These are phyloP conservation scores for Cantharis lateralis DNA, from an alignment of 2,888 invertebrate genomes.

Conservation along the genomic window DNA sequence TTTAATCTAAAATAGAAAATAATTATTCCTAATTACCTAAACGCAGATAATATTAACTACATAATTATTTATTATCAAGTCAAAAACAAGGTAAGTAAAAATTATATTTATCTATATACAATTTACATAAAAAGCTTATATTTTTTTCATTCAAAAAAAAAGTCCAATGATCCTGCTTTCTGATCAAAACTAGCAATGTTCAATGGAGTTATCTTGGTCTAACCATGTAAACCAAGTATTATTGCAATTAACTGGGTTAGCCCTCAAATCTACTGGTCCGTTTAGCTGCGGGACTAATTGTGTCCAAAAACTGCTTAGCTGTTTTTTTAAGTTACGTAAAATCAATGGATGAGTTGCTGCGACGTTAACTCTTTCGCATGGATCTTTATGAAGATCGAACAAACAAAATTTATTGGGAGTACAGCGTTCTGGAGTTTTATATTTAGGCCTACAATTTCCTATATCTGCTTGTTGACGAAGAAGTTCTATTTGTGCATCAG, in stretches of 20 bases:
- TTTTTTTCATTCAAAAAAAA: no score
- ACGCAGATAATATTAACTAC: no score
- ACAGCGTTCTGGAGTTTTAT: background rate
- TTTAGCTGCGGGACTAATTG: constrained; percentile 41
- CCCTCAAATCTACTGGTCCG: background rate
- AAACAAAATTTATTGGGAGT: constrained; percentile 41
- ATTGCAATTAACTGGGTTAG: constrained; percentile 19
- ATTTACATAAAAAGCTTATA: no score
- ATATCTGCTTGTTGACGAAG: constrained; percentile 33
- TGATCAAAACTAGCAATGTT: background rate
- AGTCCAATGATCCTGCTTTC: no score
- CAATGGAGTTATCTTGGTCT: background rate
- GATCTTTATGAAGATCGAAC: constrained; percentile 48
- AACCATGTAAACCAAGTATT: constrained; percentile 21
- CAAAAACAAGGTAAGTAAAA: no score
- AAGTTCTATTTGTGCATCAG: constrained; percentile 25
- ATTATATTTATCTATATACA: no score
- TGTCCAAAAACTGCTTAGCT: constrained; percentile 34
- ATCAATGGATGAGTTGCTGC: constrained; percentile 35
- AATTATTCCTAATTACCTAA: no score
- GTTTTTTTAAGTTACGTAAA: constrained; percentile 31
- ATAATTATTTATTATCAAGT: no score
- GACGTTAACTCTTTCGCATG: constrained; percentile 49
- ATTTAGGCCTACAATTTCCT: background rate
- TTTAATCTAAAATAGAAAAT: no score